Percentiles rank a stretch among this genome's conserved stretches.
Evolutionary conservation across 2,113 vertebrate genomes (phyloP).

Genomic region (Sclerurus mexicanus): DNA sequence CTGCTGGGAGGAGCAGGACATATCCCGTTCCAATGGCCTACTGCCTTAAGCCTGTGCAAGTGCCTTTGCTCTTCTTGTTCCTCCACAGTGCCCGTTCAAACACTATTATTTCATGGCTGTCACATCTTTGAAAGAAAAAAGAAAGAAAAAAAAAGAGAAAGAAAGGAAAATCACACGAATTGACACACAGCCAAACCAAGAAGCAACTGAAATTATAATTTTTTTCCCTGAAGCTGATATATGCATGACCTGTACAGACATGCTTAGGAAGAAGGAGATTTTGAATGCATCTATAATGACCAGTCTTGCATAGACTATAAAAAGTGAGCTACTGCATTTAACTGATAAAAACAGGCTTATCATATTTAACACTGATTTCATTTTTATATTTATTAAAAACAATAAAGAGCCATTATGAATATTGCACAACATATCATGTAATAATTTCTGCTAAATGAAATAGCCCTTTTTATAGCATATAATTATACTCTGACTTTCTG

Average conservation of each 20-base stretch:
- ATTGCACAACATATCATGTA: background rate
- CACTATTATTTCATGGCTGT: background rate
- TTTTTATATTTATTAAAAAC: slow-evolving; percentile 31
- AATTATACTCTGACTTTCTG: background rate
- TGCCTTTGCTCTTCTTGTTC: background rate
- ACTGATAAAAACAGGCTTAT: background rate
- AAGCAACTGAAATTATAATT: background rate
- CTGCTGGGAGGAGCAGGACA: background rate
- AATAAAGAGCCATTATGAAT: background rate
- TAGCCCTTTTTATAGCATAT: background rate
- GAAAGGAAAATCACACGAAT: background rate
- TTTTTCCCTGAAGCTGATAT: background rate
- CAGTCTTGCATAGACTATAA: background rate
- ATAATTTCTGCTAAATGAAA: background rate
- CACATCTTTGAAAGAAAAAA: background rate
- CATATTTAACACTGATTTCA: background rate
- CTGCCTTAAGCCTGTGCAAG: background rate
- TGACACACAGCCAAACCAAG: background rate
- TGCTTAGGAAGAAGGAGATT: background rate
- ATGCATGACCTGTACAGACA: background rate
- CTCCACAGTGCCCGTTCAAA: background rate
- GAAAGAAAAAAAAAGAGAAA: accelerated
- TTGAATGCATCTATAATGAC: background rate
- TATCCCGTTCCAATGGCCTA: background rate
- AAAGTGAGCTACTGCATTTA: background rate